These are phyloP conservation scores for Urophycis tenuis DNA, from an alignment of 2,797 vertebrate genomes.

Conservation along the genomic window DNA sequence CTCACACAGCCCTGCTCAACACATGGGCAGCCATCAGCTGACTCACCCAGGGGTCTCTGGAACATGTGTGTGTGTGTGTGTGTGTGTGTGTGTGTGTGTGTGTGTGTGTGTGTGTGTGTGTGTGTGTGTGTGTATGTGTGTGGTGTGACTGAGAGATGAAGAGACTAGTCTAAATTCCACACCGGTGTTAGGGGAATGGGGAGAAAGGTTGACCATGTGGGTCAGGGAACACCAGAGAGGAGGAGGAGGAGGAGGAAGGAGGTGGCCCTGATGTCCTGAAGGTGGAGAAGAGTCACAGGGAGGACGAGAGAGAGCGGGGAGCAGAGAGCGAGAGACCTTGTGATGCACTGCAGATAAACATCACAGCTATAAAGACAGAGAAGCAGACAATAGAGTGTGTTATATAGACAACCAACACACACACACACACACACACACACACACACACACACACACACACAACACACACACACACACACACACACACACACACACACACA, in stretches of 20 bases:
- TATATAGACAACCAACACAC: too few relatives aligned
- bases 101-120: conserved; percentile 6
- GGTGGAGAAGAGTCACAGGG: neutral
- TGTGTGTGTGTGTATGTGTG: neutral
- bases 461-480: too few relatives aligned
- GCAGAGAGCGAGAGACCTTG: neutral
- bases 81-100: conserved; percentile 8
- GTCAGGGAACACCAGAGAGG: too few relatives aligned
- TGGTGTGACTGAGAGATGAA: too few relatives aligned
- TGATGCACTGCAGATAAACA: neutral
- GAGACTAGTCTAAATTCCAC: conserved; percentile 6
- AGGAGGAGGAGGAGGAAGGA: too few relatives aligned
- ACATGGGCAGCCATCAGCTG: conserved; percentile 34
- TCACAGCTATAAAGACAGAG: neutral
- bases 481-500: too few relatives aligned
- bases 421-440: too few relatives aligned
- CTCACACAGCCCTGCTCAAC: conserved; percentile 30
- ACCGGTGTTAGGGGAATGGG: neutral
- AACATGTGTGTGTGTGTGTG: conserved; percentile 5
- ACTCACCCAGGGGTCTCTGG: conserved; percentile 11
- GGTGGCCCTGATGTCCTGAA: neutral
- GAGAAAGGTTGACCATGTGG: too few relatives aligned
- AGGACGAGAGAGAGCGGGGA: neutral
- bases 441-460: too few relatives aligned
- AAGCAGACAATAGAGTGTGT: too few relatives aligned